A percentile compares a stretch with the other conserved stretches of the same genome.
phyloP scores from a whole-genome alignment of 2,113 vertebrate species.

The Austrofundulus limnaeus region DNA sequence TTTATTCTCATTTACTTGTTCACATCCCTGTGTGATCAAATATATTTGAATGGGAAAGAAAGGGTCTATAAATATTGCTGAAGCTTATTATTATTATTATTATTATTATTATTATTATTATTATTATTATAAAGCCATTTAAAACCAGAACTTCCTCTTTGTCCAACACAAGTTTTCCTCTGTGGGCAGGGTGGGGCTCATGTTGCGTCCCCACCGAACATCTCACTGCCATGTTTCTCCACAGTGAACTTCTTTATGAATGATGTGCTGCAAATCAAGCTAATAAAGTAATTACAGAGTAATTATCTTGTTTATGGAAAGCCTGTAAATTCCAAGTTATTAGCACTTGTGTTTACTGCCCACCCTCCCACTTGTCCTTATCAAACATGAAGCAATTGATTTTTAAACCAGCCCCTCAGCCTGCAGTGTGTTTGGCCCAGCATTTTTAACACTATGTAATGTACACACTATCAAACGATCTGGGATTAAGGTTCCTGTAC shows the following conservation, averaged over 20 bases:
- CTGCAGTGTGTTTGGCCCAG: background rate
- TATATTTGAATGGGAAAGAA: too few relatives aligned
- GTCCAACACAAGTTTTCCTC: background rate
- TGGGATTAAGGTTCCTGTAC: background rate
- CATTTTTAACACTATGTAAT: background rate
- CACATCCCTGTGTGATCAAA: too few relatives aligned
- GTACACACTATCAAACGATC: conserved; percentile 15
- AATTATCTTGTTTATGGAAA: conserved; percentile 25
- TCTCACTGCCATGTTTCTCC: background rate
- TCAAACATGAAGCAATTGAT: conserved; percentile 11
- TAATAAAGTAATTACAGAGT: conserved; percentile 16
- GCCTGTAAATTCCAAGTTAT: conserved; percentile 24
- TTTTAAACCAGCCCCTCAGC: background rate
- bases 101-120: too few relatives aligned
- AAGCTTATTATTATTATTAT: too few relatives aligned
- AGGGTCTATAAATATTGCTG: too few relatives aligned
- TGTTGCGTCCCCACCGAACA: background rate
- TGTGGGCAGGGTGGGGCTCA: background rate
- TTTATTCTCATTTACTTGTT: too few relatives aligned
- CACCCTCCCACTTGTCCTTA: background rate
- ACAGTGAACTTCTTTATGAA: background rate
- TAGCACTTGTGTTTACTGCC: conserved; percentile 13
- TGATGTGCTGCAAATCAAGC: background rate
- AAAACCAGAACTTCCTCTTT: background rate
- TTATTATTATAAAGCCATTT: background rate